phyloP scores from a whole-genome alignment of 2,113 vertebrate genomes.

The Pica pica region DNA sequence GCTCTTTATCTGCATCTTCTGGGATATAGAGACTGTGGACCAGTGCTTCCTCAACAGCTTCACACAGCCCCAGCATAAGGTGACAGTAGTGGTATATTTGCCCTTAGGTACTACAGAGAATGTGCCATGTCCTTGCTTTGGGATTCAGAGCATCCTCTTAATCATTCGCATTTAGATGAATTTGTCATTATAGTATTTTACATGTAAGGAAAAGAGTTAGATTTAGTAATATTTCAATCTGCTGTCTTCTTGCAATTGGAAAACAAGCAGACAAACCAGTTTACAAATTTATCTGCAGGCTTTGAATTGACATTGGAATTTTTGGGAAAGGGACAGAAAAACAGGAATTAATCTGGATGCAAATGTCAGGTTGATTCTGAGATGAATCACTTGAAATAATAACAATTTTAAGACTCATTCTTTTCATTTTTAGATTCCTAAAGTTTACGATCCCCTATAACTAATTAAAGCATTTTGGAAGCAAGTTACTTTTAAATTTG shows the following conservation, averaged over 20 bases:
- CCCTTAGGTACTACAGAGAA: neutral
- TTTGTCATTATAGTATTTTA: neutral
- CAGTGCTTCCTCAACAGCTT: neutral
- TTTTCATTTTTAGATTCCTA: neutral
- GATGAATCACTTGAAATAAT: neutral
- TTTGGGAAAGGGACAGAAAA: neutral
- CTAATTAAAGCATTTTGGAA: neutral
- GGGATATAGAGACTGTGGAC: no score
- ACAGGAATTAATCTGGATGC: neutral
- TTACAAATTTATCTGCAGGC: neutral
- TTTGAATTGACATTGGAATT: neutral
- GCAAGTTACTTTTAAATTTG: neutral
- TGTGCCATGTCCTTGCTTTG: neutral
- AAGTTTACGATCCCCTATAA: neutral
- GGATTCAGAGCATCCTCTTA: neutral
- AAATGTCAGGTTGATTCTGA: neutral
- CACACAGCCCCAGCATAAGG: neutral
- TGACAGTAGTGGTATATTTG: neutral
- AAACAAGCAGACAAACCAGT: neutral
- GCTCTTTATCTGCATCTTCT: neutral
- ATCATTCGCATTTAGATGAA: neutral
- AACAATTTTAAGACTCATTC: neutral
- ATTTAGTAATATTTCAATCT: neutral
- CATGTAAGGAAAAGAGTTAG: neutral
- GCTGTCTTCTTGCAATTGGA: neutral